Evolutionary conservation across 2,797 vertebrate genomes (phyloP).

Genomic region (Acrossocheilus wenchowensis): DNA sequence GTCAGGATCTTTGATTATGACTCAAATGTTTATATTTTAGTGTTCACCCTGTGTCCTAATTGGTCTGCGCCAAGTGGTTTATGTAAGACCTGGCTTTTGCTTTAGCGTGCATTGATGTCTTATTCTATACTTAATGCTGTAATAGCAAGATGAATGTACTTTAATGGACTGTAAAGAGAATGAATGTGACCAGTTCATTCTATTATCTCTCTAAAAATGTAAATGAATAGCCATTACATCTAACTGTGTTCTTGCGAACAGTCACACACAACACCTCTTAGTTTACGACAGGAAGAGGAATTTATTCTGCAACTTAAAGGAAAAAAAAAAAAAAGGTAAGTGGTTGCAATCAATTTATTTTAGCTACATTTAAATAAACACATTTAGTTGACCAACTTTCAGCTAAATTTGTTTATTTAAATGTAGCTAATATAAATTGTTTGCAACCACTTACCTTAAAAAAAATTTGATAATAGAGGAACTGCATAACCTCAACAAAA

Average conservation of each 20-base stretch:
- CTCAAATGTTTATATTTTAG: constrained; percentile 11
- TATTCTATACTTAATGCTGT: constrained; percentile 12
- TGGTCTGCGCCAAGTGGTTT: background rate
- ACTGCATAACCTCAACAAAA: background rate
- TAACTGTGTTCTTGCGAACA: background rate
- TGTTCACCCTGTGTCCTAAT: background rate
- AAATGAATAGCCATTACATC: background rate
- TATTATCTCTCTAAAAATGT: too few relatives aligned
- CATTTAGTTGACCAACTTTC: too few relatives aligned
- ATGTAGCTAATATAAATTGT: too few relatives aligned
- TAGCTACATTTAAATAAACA: too few relatives aligned
- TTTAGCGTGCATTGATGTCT: constrained; percentile 11
- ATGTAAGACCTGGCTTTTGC: constrained; percentile 8
- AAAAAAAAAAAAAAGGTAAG: background rate
- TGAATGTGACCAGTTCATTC: background rate
- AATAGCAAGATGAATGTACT: background rate
- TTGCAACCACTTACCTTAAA: too few relatives aligned
- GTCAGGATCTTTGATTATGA: constrained; percentile 7
- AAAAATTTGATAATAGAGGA: background rate
- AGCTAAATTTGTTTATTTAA: too few relatives aligned
- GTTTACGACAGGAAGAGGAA: background rate
- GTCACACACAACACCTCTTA: background rate
- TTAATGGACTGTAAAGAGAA: constrained; percentile 5
- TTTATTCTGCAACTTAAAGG: background rate
- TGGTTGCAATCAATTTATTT: too few relatives aligned